Evolutionary conservation across 1,140 invertebrate genomes (phyloP), one percentile per base, ranked within the genome.

Genomic region (Onthophagus taurus): DNA sequence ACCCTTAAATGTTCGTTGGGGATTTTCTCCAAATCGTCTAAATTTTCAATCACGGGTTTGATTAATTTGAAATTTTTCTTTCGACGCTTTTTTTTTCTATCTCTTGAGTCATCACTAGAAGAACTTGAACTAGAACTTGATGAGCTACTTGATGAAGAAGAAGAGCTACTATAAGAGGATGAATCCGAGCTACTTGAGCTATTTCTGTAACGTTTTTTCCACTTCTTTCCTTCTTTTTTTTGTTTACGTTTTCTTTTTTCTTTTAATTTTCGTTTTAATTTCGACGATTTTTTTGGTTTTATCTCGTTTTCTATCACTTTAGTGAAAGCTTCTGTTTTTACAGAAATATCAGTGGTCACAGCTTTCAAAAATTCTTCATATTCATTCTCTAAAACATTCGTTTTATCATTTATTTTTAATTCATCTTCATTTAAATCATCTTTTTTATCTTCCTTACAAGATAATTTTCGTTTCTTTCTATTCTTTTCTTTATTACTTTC

Each of bases 351-450:
- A 13, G 42, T 20, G 21, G 34, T 49, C 7, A 60, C 56, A n/a
- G 58, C 56, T 29, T 56, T 56, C 44, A 64, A 53, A 44, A 63
- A 63, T 44, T 63, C 55, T 41, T 61, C 56, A 34, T 64, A 63
- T 44, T 59, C 58, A 35, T 61, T 55, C 46, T 63, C 60, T 6
- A 62, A 26, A 24, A 26, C 29, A 41, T 41, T 33, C 2, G 34
- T 8, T 20, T 2, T 36, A 36, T 18, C 1, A 13, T 36, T 2
- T 36, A n/a, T 18, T n/a, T 36, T 12, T 9, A 14, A 19, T 20
- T 19, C 11, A 20, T 36, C 19, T 21, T 2, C 9, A 19, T 21
- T 37, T 20, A 2, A 12, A 11, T 37, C n/a, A 26, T 26, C 17
- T 37, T 37, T 37, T 21, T 37, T 21, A 21, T 37, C 17, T 37